These are phyloP conservation scores for Apoda limacodes DNA, from an alignment of 2,888 invertebrate species.

Conservation along the genomic window DNA sequence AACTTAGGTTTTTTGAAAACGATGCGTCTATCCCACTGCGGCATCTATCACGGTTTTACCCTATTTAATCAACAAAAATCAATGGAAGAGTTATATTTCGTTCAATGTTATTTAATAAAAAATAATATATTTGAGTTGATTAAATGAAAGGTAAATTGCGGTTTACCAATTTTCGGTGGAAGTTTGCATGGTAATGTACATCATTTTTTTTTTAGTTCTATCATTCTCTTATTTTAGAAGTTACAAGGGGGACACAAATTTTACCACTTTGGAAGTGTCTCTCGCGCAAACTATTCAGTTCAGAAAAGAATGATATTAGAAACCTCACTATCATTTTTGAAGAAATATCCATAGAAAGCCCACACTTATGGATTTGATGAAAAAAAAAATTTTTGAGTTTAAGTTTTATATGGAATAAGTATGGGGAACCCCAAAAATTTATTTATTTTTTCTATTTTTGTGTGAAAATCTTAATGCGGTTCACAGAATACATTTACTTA, in stretches of 20 bases:
- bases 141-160: no score
- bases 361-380: not conserved
- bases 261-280: not conserved
- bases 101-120: no score
- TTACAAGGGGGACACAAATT: not conserved
- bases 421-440: not conserved
- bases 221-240: not conserved
- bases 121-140: no score
- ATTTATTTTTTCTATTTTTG: not conserved
- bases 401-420: not conserved
- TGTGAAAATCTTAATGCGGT: not conserved
- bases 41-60: conserved; percentile 14
- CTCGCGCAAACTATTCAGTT: not conserved
- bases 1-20: conserved; percentile 12
- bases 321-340: not conserved
- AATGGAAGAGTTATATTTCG: no score
- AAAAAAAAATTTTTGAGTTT: not conserved
- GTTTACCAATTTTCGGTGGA: not conserved
- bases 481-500: not conserved
- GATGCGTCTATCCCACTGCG: conserved; percentile 14
- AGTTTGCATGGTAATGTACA: not conserved
- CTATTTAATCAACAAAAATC: no score
- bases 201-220: not conserved
- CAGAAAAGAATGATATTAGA: not conserved
- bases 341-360: not conserved